Percentiles rank a stretch among this genome's conserved stretches.
These are phyloP conservation scores for Sebastolobus alascanus DNA, from an alignment of 2,797 vertebrate species.

Conservation along the genomic window DNA sequence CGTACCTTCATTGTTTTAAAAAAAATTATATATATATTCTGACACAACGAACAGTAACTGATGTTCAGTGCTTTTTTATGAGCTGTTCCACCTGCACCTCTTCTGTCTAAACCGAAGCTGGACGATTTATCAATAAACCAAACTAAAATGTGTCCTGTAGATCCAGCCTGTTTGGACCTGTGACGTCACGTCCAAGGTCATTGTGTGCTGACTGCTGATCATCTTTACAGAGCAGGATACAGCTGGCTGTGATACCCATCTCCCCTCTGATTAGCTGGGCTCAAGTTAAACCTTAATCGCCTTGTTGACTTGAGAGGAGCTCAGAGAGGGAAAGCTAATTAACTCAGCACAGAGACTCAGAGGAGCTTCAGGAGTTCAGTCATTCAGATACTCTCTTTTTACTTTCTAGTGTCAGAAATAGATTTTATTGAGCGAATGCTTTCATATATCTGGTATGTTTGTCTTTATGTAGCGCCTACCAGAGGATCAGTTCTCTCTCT, in stretches of 20 bases:
- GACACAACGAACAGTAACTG: background rate
- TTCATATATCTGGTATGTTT: background rate
- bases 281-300: conserved; percentile 69
- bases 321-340: conserved; percentile 62
- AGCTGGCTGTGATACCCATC: conserved; percentile 65
- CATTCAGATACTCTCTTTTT: background rate
- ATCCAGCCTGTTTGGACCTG: background rate
- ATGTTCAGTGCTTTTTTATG: background rate
- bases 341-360: conserved; percentile 25
- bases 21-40: too few relatives aligned
- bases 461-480: background rate
- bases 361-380: background rate
- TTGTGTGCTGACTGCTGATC: conserved; percentile 35
- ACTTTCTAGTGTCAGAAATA: background rate
- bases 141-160: background rate
- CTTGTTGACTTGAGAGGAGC: conserved; percentile 60
- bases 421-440: too few relatives aligned
- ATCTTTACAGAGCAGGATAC: conserved; percentile 42
- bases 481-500: too few relatives aligned
- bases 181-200: conserved; percentile 27
- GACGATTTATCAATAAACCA: background rate
- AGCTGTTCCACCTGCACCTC: background rate
- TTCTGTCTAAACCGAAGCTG: too few relatives aligned
- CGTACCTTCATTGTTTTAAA: too few relatives aligned
- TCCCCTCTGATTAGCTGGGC: conserved; percentile 60